Conservation (phyloP, 53 echinoderm and acorn worm genomes). For the Paracentrotus lividus region DNA sequence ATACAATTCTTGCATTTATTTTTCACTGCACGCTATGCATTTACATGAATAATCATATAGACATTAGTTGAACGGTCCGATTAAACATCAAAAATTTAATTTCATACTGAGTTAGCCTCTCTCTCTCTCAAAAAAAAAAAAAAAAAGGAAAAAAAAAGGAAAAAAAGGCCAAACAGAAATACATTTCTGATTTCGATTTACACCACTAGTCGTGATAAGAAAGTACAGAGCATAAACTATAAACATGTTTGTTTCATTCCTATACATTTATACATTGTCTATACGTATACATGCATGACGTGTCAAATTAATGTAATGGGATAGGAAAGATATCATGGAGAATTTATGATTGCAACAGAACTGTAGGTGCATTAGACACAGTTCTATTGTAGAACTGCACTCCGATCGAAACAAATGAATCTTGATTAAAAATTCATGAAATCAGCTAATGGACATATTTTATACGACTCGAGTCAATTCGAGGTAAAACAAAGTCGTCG, state of each 20-base stretch:
- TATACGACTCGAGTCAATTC: slow-evolving; percentile 23
- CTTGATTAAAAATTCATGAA: slow-evolving; percentile 10
- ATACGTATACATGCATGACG: background rate
- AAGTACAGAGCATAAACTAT: background rate
- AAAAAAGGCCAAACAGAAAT: too few relatives aligned
- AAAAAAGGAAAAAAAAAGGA: too few relatives aligned
- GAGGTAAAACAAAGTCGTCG: slow-evolving; percentile 5
- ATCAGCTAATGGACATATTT: slow-evolving; percentile 13
- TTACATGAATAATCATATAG: too few relatives aligned
- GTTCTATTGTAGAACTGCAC: background rate
- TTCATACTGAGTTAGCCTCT: too few relatives aligned
- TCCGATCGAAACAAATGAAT: slow-evolving; percentile 5
- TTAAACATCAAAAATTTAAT: too few relatives aligned
- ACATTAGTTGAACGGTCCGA: too few relatives aligned
- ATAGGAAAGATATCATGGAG: background rate
- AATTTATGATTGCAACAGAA: background rate
- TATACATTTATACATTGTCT: background rate
- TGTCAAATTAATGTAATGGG: background rate
- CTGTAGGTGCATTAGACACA: background rate
- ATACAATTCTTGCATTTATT: too few relatives aligned
- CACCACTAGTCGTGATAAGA: background rate
- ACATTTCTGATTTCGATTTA: background rate
- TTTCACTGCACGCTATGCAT: background rate
- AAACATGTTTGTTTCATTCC: background rate
- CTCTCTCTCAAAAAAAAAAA: too few relatives aligned